Percentiles rank a stretch among this genome's conserved stretches.
Evolutionary conservation across 2,797 vertebrate species (phyloP).

Genomic region (Xiphophorus birchmanni): DNA sequence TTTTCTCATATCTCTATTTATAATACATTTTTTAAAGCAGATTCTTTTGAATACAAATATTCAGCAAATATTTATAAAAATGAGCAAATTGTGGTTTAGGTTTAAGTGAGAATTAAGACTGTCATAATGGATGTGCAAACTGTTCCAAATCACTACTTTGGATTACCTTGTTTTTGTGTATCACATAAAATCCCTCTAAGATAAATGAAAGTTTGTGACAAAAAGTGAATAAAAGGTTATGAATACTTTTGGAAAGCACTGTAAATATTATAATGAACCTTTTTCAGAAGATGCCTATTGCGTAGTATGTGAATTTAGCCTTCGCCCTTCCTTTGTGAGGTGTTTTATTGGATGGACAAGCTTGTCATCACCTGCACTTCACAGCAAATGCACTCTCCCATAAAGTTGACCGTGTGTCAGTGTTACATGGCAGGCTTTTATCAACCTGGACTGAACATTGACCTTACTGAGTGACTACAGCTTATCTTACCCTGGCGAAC

Average conservation of each 20-base stretch:
- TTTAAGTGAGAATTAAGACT: no score
- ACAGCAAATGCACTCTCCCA: conserved; percentile 32
- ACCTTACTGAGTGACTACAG: conserved; percentile 68
- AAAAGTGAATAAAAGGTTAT: neutral
- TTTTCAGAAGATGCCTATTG: conserved; percentile 40
- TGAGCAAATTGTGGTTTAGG: no score
- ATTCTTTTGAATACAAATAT: no score
- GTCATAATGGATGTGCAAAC: neutral
- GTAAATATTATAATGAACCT: conserved; percentile 11
- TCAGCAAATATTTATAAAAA: no score
- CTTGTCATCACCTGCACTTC: conserved; percentile 65
- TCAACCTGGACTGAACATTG: conserved; percentile 68
- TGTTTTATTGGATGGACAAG: conserved; percentile 70
- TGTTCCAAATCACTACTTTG: neutral
- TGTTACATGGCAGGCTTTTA: conserved; percentile 69
- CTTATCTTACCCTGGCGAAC: conserved; percentile 37
- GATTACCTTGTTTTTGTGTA: neutral
- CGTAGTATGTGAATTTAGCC: conserved; percentile 33
- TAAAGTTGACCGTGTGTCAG: conserved; percentile 45
- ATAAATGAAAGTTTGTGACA: neutral
- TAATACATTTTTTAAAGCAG: no score
- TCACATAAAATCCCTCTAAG: neutral
- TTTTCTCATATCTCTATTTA: no score
- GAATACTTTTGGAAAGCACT: neutral
- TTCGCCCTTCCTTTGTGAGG: conserved; percentile 52